Conservation (phyloP, 1,140 invertebrate genomes). For the Stegodyphus dumicola region DNA sequence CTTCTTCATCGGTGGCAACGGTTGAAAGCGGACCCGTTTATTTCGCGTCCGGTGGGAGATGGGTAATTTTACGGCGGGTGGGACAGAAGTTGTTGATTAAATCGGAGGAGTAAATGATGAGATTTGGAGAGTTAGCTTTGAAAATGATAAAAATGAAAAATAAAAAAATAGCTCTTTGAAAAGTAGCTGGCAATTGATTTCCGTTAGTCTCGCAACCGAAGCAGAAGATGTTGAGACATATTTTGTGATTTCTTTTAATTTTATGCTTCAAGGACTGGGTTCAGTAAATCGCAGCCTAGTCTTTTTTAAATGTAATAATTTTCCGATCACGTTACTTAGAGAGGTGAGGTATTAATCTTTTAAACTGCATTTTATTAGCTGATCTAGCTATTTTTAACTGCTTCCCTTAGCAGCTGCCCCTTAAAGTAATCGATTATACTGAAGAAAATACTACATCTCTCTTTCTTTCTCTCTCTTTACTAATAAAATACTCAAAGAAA, state of each 20-base stretch:
- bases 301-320: too few species aligned
- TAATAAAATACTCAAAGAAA: too few species aligned
- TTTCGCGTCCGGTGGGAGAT: conserved; percentile 8
- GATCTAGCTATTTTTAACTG: too few species aligned
- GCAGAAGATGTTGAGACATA: background rate
- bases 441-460: too few species aligned
- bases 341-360: too few species aligned
- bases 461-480: too few species aligned
- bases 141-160: background rate
- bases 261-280: background rate
- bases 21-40: conserved; percentile 29
- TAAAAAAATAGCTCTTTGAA: background rate
- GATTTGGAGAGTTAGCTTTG: background rate
- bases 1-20: conserved; percentile 3
- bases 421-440: too few species aligned
- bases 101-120: conserved; percentile 22
- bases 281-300: too few species aligned
- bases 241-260: background rate
- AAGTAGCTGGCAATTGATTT: background rate
- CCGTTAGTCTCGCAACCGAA: background rate
- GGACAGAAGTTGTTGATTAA: conserved; percentile 41
- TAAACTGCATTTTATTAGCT: too few species aligned
- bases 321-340: too few species aligned
- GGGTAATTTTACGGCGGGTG: background rate
- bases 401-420: too few species aligned